A percentile compares a stretch with the other conserved stretches of the same genome.
phyloP scores from a whole-genome alignment of 2,888 invertebrate species.

The Nineta flava region DNA sequence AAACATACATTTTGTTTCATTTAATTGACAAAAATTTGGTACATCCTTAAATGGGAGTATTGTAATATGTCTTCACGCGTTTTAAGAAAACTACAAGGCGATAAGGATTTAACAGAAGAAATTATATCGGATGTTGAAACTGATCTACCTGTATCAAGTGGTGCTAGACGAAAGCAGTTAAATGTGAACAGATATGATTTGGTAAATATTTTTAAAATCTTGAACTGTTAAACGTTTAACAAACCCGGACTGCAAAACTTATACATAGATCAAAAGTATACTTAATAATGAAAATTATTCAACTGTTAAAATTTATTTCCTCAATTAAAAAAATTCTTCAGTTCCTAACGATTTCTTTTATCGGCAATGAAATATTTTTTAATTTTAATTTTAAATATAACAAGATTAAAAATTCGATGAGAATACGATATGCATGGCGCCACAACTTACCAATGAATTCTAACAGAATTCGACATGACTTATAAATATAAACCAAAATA shows the following conservation, averaged over 20 bases:
- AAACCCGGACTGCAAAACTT: too few species aligned
- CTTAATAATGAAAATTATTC: not conserved
- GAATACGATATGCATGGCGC: too few species aligned
- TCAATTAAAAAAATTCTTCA: too few species aligned
- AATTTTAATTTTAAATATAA: not conserved
- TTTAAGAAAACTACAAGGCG: constrained; percentile 46
- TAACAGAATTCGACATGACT: too few species aligned
- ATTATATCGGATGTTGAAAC: constrained; percentile 33
- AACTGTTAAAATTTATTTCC: too few species aligned
- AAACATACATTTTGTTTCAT: too few species aligned
- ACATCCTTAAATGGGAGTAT: too few species aligned
- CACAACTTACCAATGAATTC: too few species aligned
- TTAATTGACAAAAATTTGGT: too few species aligned
- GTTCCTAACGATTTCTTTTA: not conserved
- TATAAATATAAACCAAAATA: too few species aligned
- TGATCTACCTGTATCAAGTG: constrained; percentile 33
- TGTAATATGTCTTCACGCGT: constrained; percentile 45
- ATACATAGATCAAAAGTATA: not conserved
- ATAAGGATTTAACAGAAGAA: constrained; percentile 32
- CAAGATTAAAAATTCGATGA: too few species aligned
- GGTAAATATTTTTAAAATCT: constrained; percentile 29
- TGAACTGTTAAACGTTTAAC: too few species aligned
- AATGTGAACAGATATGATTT: constrained; percentile 54
- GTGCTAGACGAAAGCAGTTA: constrained; percentile 37
- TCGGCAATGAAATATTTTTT: not conserved